Evolutionary conservation across 92 coral and sea anemone species (phyloP).

Genomic region (Phenganax stokvisi): DNA sequence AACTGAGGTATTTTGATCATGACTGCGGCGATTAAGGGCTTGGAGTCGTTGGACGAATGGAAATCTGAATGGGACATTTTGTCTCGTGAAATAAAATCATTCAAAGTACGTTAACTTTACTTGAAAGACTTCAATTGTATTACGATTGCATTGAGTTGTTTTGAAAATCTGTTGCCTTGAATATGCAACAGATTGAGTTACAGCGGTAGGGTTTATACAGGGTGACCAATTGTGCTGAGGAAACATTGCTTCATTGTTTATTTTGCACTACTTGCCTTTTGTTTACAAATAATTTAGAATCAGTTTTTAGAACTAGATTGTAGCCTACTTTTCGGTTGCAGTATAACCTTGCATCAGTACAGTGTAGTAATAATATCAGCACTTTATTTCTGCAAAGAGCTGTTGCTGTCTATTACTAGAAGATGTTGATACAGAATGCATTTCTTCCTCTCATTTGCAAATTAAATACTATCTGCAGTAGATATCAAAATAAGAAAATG

Average conservation of each 20-base stretch:
- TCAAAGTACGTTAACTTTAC: slow-evolving; percentile 58
- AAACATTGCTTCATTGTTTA: slow-evolving; percentile 11
- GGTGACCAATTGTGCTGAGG: not conserved
- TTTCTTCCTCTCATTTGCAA: no score
- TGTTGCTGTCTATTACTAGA: no score
- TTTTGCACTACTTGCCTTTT: no score
- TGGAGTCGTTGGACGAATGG: slow-evolving; percentile 80
- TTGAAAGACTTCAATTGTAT: not conserved
- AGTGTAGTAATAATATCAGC: no score
- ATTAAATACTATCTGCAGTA: no score
- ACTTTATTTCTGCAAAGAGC: no score
- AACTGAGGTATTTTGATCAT: slow-evolving; percentile 39
- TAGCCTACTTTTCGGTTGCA: not conserved
- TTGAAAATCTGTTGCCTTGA: not conserved
- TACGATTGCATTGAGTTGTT: not conserved
- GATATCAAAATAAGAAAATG: no score
- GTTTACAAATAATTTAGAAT: no score
- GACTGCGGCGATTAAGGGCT: slow-evolving; percentile 76
- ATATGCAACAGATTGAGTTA: not conserved
- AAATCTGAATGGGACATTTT: slow-evolving; percentile 71
- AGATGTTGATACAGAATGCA: no score
- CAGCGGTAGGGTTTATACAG: not conserved
- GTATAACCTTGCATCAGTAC: no score
- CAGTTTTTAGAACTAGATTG: not conserved
- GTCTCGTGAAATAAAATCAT: slow-evolving; percentile 74